These are phyloP conservation scores for Drosophila aff. DNA, from an alignment of 1,140 invertebrate species.

Conservation along the genomic window DNA sequence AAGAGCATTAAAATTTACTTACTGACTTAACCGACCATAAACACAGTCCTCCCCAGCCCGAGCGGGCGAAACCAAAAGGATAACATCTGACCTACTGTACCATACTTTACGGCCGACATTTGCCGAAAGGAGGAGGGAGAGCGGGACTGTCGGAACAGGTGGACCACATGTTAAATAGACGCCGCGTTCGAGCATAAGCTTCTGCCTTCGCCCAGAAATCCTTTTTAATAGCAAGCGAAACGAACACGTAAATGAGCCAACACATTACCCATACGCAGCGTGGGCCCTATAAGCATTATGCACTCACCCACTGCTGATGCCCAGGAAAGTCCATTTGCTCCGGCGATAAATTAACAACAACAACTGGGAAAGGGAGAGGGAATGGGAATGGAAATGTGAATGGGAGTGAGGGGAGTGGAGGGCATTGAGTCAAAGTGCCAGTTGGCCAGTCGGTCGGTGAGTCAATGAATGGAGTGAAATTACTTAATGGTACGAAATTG, in stretches of 20 bases:
- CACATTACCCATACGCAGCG: slow-evolving; percentile 70
- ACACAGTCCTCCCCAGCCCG: slow-evolving; percentile 29
- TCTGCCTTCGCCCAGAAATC: slow-evolving; percentile 50
- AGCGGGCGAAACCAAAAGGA: slow-evolving; percentile 25
- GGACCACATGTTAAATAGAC: slow-evolving; percentile 55
- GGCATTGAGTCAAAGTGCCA: slow-evolving; percentile 43
- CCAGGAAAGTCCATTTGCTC: slow-evolving; percentile 68
- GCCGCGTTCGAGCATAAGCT: slow-evolving; percentile 56
- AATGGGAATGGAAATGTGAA: neutral
- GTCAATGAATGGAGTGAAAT: slow-evolving; percentile 81
- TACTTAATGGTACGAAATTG: slow-evolving; percentile 84
- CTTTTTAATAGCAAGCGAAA: slow-evolving; percentile 69
- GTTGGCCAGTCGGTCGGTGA: slow-evolving; percentile 48
- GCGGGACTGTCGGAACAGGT: slow-evolving; percentile 10
- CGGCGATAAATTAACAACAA: slow-evolving; percentile 71
- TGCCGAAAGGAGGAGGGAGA: slow-evolving; percentile 10
- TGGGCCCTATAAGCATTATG: slow-evolving; percentile 27
- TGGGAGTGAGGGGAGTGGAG: neutral
- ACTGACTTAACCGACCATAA: slow-evolving; percentile 61
- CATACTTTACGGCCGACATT: slow-evolving; percentile 60
- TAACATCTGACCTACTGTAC: slow-evolving; percentile 55
- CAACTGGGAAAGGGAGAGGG: slow-evolving; percentile 18
- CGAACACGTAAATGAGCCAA: slow-evolving; percentile 59
- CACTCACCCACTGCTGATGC: slow-evolving; percentile 42
- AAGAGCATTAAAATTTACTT: slow-evolving; percentile 67